Base-by-base conservation (phyloP, 2,888 invertebrate genomes). In the Acheta domesticus region DNA sequence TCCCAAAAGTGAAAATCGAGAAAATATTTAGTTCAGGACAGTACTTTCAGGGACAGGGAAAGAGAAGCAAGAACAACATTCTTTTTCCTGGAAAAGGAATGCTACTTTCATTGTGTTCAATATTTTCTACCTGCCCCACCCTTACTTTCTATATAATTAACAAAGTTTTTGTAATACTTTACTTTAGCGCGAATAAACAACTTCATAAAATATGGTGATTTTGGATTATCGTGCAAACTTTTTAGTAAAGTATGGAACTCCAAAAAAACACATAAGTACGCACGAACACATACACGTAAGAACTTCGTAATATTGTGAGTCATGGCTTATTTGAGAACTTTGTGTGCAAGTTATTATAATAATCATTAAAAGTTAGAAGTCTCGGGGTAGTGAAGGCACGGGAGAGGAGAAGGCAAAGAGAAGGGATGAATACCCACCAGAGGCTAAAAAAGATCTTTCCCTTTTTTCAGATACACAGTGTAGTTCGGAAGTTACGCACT, bases 271-370 rank as follows among this genome's bases (percentile, higher is more conserved):
- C 62, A n/a, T 62, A 62, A 62, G 62, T 62, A 62, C n/a, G n/a
- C 62, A 62, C 62, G 62, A 4, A 62, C 62, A 62, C 62, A 62
- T 62, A 62, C 62, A 62, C 62, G 12, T 62, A 62, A 62, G 62
- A 62, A 62, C 62, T 62, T 62, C n/a, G 62, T 62, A 62, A 62
- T 62, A 62, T 62, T 62, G 62, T 62, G 62, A 62, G 62, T 62
- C 62, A 62, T 62, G 62, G 62, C 62, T 62, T 62, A 62, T 62
- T 62, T 62, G 62, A 62, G 62, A 62, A 62, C 62, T 62, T 62
- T 62, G n/a, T 62, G 62, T 36, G 36, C 36, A 62, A 62, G 62
- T 62, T 62, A 62, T 62, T 62, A 62, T n/a, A 62, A 62, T 62
- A 62, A 62, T 62, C 62, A 62, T 62, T 62, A 62, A 62, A 62